A percentile compares a stretch with the other conserved stretches of the same genome.
phyloP scores from a whole-genome alignment of 2,797 vertebrate genomes.

The Sylvilagus floridanus region DNA sequence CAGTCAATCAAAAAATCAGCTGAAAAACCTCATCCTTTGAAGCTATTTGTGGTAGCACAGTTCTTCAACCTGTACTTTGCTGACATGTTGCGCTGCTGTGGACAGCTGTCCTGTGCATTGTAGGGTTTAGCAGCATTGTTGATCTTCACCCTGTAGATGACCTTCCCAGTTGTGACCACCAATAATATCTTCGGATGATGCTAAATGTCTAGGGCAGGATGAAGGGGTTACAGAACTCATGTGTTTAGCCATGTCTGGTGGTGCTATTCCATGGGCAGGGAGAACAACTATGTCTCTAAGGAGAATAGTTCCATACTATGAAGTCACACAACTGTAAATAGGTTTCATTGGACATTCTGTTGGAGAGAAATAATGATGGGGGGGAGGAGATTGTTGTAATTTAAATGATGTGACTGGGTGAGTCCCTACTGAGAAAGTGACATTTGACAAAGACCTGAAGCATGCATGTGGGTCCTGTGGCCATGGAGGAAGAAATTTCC shows the following conservation, averaged over 20 bases:
- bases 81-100: not conserved
- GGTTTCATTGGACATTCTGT: no score
- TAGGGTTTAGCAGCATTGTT: not conserved
- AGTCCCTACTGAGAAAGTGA: not conserved
- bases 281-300: not conserved
- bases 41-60: rapidly evolving
- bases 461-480: not conserved
- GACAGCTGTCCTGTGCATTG: rapidly evolving
- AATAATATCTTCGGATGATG: not conserved
- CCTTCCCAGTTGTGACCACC: not conserved
- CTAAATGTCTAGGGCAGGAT: not conserved
- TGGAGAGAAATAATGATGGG: not conserved
- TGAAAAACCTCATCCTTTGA: no score
- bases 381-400: not conserved
- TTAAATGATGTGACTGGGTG: not conserved
- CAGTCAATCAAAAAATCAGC: no score
- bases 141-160: not conserved
- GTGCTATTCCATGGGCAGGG: not conserved
- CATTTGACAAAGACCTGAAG: not conserved
- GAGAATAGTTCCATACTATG: not conserved
- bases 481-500: not conserved
- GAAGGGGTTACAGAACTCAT: not conserved
- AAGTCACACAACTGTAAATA: not conserved
- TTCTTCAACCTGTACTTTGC: rapidly evolving
- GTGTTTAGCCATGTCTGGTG: not conserved